A percentile compares a stretch with the other conserved stretches of the same genome.
phyloP scores from a whole-genome alignment of 2,113 vertebrate species.

The Prochilodus magdalenae region DNA sequence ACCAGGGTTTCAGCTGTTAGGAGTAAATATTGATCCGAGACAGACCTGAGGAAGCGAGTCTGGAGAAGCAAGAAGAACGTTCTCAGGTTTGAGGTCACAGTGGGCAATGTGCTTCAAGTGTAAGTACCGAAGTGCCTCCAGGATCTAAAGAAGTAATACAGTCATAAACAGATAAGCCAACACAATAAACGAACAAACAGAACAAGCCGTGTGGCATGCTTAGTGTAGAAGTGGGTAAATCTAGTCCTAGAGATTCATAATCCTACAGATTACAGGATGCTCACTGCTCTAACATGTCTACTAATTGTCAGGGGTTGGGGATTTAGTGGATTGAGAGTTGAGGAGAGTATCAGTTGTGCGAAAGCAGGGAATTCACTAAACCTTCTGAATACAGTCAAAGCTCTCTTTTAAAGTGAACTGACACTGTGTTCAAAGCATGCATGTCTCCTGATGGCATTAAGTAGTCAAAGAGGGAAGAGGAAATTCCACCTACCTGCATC shows the following conservation, averaged over 20 bases:
- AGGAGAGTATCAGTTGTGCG: background rate
- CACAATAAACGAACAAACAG: background rate
- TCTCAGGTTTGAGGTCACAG: slow-evolving; percentile 81
- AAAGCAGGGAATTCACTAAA: background rate
- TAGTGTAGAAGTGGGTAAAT: too few species aligned
- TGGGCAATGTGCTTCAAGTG: slow-evolving; percentile 78
- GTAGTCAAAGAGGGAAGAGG: background rate
- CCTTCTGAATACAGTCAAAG: too few species aligned
- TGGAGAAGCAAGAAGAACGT: slow-evolving; percentile 74
- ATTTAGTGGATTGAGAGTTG: too few species aligned
- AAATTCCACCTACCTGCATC: slow-evolving; percentile 66
- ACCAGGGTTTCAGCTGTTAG: too few species aligned
- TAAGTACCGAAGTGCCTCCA: slow-evolving; percentile 77
- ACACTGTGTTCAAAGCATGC: too few species aligned
- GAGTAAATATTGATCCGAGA: background rate
- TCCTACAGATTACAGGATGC: too few species aligned
- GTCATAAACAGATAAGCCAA: background rate
- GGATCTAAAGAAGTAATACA: slow-evolving; percentile 63
- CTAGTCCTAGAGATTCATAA: too few species aligned
- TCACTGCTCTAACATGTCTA: too few species aligned
- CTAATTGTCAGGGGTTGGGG: too few species aligned
- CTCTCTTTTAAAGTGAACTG: too few species aligned
- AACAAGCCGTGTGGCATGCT: too few species aligned
- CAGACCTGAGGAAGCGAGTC: slow-evolving; percentile 77
- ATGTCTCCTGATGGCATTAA: background rate